Evolutionary conservation across 2,888 invertebrate genomes (phyloP), one percentile per base, ranked within the genome.

Genomic region (Synergus gifuensis): DNA sequence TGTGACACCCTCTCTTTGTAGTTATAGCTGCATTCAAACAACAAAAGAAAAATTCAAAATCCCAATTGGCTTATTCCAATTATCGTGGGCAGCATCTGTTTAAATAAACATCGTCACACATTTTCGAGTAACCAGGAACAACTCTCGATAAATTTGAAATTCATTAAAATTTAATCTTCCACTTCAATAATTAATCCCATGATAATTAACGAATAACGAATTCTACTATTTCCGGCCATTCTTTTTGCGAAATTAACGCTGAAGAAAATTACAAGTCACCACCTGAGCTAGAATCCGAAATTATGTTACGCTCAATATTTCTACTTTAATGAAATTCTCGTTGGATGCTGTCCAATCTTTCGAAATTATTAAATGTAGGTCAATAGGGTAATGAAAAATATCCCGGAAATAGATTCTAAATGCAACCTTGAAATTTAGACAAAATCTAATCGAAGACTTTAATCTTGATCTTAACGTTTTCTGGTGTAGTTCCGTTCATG

Each of bases 21-120:
- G 7, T 12, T 40, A 4, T 4, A 22, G 12, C 12, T 4, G 67
- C 5, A 67, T 12, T 16, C 22, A 16, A 67, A 11, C 12, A 28
- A 11, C 2, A 14, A 69, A 11, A 69, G 8, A 49, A 69, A 54
- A 73, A 36, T 54, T 49, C 11, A 54, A 73, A 73, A 36, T 73
- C n/a, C 73, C 28, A 73, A 73, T 73, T 73, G 36, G 36, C 54
- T 54, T 54, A 54, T 54, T 46, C 73, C 49, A 49, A 73, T 73
- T 73, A 73, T 73, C n/a, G 49, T 73, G 73, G 28, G 22, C 36
- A 54, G n/a, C 46, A 54, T 73, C 36, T 73, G 28, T 36, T 73
- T 2, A 40, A 73, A 73, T 40, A 73, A 54, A 36, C 49, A 69
- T 54, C 16, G 28, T 22, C 49, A n/a, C 36, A 73, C 22, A 73